These are phyloP conservation scores for Camponotus vicinus DNA, from an alignment of 1,140 invertebrate species.

Conservation along the genomic window DNA sequence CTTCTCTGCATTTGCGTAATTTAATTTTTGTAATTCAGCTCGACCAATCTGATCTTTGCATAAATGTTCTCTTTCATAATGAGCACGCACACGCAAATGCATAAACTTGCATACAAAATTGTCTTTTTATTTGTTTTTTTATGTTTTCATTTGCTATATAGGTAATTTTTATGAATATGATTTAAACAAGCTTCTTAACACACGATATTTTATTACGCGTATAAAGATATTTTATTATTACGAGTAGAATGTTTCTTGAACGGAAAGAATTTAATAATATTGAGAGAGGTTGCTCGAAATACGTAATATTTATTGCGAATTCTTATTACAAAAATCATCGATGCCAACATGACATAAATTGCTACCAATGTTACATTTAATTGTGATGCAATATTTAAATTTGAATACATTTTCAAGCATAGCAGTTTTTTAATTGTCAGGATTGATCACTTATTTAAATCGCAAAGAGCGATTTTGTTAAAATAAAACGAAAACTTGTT, in stretches of 20 bases:
- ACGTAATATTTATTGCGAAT: too few relatives aligned
- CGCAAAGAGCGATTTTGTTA: too few relatives aligned
- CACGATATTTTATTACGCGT: neutral
- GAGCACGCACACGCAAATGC: neutral
- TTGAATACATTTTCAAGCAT: neutral
- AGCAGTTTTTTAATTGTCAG: neutral
- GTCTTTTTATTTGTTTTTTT: neutral
- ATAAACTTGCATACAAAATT: neutral
- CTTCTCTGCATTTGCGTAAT: conserved; percentile 31
- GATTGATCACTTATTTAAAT: neutral
- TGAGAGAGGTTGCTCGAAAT: neutral
- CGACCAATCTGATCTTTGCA: conserved; percentile 10
- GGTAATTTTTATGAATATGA: neutral
- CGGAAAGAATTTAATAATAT: neutral
- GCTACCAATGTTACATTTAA: too few relatives aligned
- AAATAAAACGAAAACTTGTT: neutral
- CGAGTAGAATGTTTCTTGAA: neutral
- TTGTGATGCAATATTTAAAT: neutral
- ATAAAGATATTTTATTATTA: neutral
- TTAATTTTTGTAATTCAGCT: conserved; percentile 38
- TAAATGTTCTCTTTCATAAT: neutral
- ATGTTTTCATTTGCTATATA: neutral
- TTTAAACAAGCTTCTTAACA: neutral
- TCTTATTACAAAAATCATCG: too few relatives aligned
- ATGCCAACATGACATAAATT: too few relatives aligned